phyloP scores from a whole-genome alignment of 2,888 invertebrate genomes.

The Nineta flava region DNA sequence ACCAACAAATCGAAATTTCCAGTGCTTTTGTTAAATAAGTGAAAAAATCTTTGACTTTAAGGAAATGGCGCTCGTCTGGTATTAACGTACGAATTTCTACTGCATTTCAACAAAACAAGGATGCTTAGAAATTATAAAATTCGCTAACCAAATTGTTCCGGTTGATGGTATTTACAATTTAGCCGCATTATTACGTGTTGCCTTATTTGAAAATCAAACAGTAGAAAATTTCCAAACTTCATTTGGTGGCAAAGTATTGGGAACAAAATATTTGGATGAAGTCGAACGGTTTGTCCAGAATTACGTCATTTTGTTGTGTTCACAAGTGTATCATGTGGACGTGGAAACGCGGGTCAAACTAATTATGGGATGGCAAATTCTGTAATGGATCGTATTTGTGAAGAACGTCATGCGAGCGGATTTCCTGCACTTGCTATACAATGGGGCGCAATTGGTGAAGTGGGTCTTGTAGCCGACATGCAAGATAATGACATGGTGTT shows the following conservation, averaged over 20 bases:
- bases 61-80: constrained; percentile 56
- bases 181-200: constrained; percentile 65
- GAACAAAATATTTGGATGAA: constrained; percentile 61
- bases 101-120: constrained; percentile 51
- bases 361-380: constrained; percentile 87
- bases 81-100: constrained; percentile 50
- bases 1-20: too few species aligned
- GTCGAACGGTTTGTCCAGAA: constrained; percentile 37
- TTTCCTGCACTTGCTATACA: constrained; percentile 71
- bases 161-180: constrained; percentile 84
- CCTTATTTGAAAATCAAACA: constrained; percentile 61
- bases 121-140: constrained; percentile 48
- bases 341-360: constrained; percentile 82
- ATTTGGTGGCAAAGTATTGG: constrained; percentile 63
- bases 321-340: constrained; percentile 81
- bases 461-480: constrained; percentile 47
- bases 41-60: too few species aligned
- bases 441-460: constrained; percentile 87
- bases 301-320: constrained; percentile 71
- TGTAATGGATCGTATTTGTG: constrained; percentile 77
- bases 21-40: too few species aligned
- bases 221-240: constrained; percentile 49
- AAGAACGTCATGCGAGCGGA: constrained; percentile 48
- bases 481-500: constrained; percentile 27
- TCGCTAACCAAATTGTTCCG: constrained; percentile 44